Conservation (phyloP, 2,797 vertebrate species). For the Gila robusta region DNA sequence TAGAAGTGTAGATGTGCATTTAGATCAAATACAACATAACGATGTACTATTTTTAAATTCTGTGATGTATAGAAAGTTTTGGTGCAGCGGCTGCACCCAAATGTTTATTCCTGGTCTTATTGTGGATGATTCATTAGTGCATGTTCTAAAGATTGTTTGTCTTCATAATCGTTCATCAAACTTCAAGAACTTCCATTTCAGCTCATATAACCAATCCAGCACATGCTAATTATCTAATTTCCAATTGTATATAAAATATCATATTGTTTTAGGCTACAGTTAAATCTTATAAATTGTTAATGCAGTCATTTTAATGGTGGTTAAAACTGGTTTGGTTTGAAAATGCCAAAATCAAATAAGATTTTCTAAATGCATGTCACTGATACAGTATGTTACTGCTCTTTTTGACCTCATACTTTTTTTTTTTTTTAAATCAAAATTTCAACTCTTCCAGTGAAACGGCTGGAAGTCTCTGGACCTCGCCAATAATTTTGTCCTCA, state of each 20-base stretch:
- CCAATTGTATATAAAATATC: neutral
- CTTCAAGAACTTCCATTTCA: neutral
- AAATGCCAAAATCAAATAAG: neutral
- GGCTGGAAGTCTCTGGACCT: neutral
- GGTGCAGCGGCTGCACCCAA: neutral
- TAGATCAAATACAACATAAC: neutral
- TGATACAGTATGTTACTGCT: no score
- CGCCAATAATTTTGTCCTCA: neutral
- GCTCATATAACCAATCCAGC: neutral
- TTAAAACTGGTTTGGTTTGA: neutral
- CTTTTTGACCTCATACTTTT: no score
- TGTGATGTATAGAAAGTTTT: neutral
- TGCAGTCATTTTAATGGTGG: neutral
- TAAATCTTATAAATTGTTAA: slow-evolving; percentile 1
- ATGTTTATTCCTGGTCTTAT: neutral
- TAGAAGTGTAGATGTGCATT: neutral
- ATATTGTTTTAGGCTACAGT: neutral
- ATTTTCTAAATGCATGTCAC: neutral
- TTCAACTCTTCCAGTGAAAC: neutral
- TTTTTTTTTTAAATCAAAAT: neutral
- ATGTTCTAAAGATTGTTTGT: neutral
- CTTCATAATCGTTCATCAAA: neutral
- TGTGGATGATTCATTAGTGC: neutral
- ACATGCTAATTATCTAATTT: neutral
- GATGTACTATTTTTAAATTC: neutral